Percentiles rank a stretch among this genome's conserved stretches.
phyloP scores from a whole-genome alignment of 37 sponge, comb jelly and placozoan genomes.

The Cladorhizidae sp. region DNA sequence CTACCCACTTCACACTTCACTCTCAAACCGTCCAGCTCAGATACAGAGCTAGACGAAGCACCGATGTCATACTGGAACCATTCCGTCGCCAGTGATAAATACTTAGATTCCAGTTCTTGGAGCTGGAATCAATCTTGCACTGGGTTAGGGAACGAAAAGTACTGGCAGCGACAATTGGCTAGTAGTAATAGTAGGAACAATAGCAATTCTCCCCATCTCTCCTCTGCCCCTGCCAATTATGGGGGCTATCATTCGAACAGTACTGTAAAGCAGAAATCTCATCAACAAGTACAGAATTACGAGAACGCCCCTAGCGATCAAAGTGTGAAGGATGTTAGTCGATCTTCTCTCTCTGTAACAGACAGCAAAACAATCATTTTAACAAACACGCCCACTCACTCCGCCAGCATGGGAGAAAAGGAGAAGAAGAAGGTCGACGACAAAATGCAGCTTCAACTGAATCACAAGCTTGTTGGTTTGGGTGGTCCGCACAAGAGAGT shows the following conservation, averaged over 20 bases:
- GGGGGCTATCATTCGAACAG: neutral
- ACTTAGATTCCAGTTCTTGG: slow-evolving; percentile 2
- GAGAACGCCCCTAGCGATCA: neutral
- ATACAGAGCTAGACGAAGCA: slow-evolving; percentile 13
- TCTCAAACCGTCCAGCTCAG: slow-evolving; percentile 32
- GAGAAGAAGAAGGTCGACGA: neutral
- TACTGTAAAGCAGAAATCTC: neutral
- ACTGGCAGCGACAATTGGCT: neutral
- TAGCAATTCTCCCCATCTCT: neutral
- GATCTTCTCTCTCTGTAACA: slow-evolving; percentile 26
- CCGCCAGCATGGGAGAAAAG: neutral
- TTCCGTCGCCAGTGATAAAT: neutral
- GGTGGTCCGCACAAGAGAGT: neutral
- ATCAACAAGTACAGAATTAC: neutral
- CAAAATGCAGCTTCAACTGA: neutral
- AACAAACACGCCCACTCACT: slow-evolving; percentile 13
- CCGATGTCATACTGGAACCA: slow-evolving; percentile 1
- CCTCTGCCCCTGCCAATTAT: slow-evolving; percentile 22
- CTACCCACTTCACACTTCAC: slow-evolving; percentile 70
- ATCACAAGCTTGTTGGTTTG: neutral
- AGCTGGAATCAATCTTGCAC: slow-evolving; percentile 3
- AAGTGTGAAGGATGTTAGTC: slow-evolving; percentile 12
- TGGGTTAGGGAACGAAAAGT: neutral
- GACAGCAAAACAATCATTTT: slow-evolving; percentile 40
- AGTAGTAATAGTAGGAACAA: neutral